These are phyloP conservation scores for Spea hammondii DNA, from an alignment of 2,797 vertebrate genomes.

Conservation along the genomic window DNA sequence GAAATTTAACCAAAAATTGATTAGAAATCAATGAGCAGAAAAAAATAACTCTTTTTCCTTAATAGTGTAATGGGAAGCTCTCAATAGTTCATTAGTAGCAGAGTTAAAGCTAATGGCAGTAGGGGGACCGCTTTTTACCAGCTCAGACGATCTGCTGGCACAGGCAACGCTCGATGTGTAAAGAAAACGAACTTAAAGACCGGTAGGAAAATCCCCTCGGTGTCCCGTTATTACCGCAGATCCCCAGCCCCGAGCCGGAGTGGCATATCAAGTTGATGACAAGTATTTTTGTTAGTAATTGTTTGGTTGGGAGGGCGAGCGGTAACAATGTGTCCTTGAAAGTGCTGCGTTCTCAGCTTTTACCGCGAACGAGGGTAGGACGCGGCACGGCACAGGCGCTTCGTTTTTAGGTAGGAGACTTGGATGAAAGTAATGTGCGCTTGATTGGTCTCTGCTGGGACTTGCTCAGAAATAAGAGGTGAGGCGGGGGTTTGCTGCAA, in stretches of 20 bases:
- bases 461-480: conserved; percentile 8
- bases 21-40: conserved; percentile 15
- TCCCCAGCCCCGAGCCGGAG: conserved; percentile 52
- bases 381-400: background rate
- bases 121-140: conserved; percentile 35
- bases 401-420: background rate
- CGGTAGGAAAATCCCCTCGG: conserved; percentile 42
- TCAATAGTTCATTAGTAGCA: conserved; percentile 47
- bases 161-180: conserved; percentile 44
- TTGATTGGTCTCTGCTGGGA: conserved; percentile 21
- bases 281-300: background rate
- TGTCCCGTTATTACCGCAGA: conserved; percentile 53
- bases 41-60: conserved; percentile 5
- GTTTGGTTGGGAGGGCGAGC: background rate
- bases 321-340: background rate
- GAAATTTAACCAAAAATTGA: background rate
- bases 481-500: background rate
- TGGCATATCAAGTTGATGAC: conserved; percentile 41
- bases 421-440: conserved; percentile 1
- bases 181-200: conserved; percentile 59
- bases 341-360: background rate
- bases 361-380: background rate
- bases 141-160: conserved; percentile 44
- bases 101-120: conserved; percentile 20
- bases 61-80: conserved; percentile 17